Conservation (phyloP, 2,888 invertebrate genomes). For the Hyppa rectilinea region DNA sequence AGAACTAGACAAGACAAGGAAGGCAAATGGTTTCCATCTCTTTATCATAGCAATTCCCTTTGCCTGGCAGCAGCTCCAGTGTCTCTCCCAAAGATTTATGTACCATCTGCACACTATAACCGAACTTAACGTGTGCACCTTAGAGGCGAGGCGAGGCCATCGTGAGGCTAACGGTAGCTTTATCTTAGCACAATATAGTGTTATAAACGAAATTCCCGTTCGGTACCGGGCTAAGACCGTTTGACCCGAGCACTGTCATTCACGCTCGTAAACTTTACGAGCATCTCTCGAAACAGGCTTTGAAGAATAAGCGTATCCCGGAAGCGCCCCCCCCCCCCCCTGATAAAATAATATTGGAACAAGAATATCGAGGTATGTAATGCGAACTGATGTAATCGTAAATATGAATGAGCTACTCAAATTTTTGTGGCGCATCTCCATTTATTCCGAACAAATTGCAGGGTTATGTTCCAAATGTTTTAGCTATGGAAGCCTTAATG, state of each 20-base stretch:
- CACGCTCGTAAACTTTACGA: constrained; percentile 79
- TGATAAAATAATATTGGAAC: constrained; percentile 75
- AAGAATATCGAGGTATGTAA: constrained; percentile 74
- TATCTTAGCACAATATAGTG: constrained; percentile 70
- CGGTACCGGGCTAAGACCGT: constrained; percentile 60
- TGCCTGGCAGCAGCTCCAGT: constrained; percentile 32
- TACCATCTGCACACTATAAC: constrained; percentile 57
- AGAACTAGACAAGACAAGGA: background rate
- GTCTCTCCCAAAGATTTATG: constrained; percentile 60
- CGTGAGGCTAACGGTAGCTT: constrained; percentile 63
- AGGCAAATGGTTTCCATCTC: constrained; percentile 38
- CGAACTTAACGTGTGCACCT: constrained; percentile 57
- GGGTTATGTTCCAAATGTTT: constrained; percentile 30
- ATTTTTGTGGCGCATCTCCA: constrained; percentile 69
- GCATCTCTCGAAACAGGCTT: constrained; percentile 68
- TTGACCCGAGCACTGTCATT: constrained; percentile 74
- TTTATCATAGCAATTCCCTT: constrained; percentile 47
- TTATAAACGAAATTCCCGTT: constrained; percentile 76
- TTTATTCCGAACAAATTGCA: constrained; percentile 47
- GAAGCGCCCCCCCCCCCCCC: constrained; percentile 58
- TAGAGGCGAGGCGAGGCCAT: constrained; percentile 48
- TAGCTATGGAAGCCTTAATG: constrained; percentile 6
- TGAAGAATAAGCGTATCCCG: constrained; percentile 70
- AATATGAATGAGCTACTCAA: constrained; percentile 72
- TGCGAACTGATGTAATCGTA: constrained; percentile 71